Evolutionary conservation across 2,888 invertebrate species (phyloP), one percentile per base, ranked within the genome.

Genomic region (Synergus umbraculus): DNA sequence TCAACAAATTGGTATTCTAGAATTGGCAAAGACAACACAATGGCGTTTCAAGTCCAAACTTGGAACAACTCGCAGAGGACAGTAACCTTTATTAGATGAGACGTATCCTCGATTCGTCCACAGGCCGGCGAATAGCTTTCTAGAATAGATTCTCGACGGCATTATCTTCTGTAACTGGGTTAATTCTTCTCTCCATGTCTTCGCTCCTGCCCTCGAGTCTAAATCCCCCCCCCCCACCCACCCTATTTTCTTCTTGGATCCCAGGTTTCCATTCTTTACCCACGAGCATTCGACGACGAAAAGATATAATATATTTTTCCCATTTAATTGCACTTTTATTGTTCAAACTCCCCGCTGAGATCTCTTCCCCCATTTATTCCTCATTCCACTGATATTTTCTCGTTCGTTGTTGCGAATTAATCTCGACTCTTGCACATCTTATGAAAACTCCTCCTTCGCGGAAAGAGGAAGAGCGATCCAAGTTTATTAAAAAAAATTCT

Each of bases 241-340:
- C 43, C 79, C 37, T 78, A 63, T 77, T 80, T 78, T 78, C 64
- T 66, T 79, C 78, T 44, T 7, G n/a, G 2, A 12, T 43, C 49
- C n/a, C 60, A 76, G 44, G 22, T 65, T 65, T 43, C 29, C 12
- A 44, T 41, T 22, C 43, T 66, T 43, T 44, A 58, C n/a, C 77
- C 18, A 37, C n/a, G 46, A 65, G 49, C 58, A 77, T 78, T 79
- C 76, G 66, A 41, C 76, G 79, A 78, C 76, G 77, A 79, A 73
- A 77, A 83, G 81, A 79, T 84, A 83, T 80, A 83, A 85, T 85
- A 84, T 86, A 86, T 87, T 86, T 88, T 87, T 85, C 84, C 77
- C 84, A 82, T 88, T 88, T 88, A 89, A 89, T 89, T 89, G 86
- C 86, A 86, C 84, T 87, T 84, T 88, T 86, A 88, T 88, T 87